Evolutionary conservation across 2,113 vertebrate genomes (phyloP).

Genomic region (Danio rerio): DNA sequence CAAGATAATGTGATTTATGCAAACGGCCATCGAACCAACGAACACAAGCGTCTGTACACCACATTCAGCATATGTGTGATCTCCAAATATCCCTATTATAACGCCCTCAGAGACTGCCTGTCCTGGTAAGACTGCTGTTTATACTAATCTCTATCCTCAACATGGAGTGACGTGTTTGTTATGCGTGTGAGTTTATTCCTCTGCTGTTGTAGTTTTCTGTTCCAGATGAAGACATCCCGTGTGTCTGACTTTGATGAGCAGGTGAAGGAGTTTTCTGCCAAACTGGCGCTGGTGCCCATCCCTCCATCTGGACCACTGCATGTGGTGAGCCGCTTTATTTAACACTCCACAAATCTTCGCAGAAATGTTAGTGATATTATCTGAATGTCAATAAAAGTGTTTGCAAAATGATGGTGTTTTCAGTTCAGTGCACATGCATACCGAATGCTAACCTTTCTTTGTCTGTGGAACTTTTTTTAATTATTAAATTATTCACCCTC

Average conservation of each 20-base stretch:
- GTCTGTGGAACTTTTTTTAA: too few relatives aligned
- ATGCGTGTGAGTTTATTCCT: background rate
- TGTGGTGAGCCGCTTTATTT: slow-evolving; percentile 80
- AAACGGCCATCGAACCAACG: slow-evolving; percentile 74
- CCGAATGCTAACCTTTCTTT: too few relatives aligned
- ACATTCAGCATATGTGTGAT: slow-evolving; percentile 87
- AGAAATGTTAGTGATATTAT: too few relatives aligned
- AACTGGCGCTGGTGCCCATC: slow-evolving; percentile 87
- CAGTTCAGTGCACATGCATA: too few relatives aligned
- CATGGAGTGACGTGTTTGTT: background rate
- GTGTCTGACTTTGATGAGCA: slow-evolving; percentile 83
- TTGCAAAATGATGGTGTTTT: too few relatives aligned
- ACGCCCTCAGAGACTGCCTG: slow-evolving; percentile 89
- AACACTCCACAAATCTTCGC: too few relatives aligned
- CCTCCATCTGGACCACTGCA: slow-evolving; percentile 93
- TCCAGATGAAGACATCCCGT: slow-evolving; percentile 81
- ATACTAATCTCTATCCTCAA: background rate
- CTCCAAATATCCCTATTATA: slow-evolving; percentile 93
- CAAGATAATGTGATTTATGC: slow-evolving; percentile 75
- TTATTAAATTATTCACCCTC: too few relatives aligned
- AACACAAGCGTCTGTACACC: slow-evolving; percentile 72
- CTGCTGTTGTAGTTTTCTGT: slow-evolving; percentile 77
- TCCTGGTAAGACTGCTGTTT: slow-evolving; percentile 82
- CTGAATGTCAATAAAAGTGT: too few relatives aligned
- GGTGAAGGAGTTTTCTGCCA: slow-evolving; percentile 92